Conservation (phyloP, 2,113 vertebrate species). For the Archocentrus centrarchus region DNA sequence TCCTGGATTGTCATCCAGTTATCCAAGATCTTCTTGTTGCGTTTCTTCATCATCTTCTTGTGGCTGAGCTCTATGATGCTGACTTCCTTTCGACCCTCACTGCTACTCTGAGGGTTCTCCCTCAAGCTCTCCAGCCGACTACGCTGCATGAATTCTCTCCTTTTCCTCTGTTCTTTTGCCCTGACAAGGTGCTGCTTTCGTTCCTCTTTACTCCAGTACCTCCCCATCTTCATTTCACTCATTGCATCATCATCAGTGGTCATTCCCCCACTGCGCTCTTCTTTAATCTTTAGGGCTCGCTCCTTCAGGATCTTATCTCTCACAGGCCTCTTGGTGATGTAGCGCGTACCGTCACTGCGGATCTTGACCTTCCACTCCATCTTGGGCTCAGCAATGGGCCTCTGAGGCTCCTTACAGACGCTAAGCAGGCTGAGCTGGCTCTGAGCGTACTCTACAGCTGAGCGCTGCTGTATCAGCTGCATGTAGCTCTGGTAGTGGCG, state of each 20-base stretch:
- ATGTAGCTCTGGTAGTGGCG: conserved; percentile 97
- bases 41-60: conserved; percentile 99
- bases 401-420: conserved; percentile 87
- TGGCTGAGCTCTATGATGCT: conserved; percentile 97
- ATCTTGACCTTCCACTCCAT: conserved; percentile 99
- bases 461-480: conserved; percentile 95
- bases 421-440: conserved; percentile 94
- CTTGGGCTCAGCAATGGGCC: conserved; percentile 84
- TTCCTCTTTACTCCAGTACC: conserved; percentile 98
- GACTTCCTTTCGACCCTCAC: conserved; percentile 89
- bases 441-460: conserved; percentile 93
- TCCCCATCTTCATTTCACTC: conserved; percentile 98
- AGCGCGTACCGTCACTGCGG: conserved; percentile 92
- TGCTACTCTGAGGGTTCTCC: conserved; percentile 91
- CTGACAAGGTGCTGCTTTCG: conserved; percentile 93
- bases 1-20: conserved; percentile 99
- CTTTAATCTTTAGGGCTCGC: conserved; percentile 96
- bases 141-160: conserved; percentile 96
- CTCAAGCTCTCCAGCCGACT: conserved; percentile 92
- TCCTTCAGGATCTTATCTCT: conserved; percentile 94
- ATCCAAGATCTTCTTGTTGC: conserved; percentile 98
- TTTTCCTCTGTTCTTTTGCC: conserved; percentile 92
- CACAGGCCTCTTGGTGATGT: conserved; percentile 95
- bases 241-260: conserved; percentile 95
- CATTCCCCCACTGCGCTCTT: conserved; percentile 94